phyloP scores from a whole-genome alignment of 1,140 invertebrate genomes.

The Ceratosolen solmsi region DNA sequence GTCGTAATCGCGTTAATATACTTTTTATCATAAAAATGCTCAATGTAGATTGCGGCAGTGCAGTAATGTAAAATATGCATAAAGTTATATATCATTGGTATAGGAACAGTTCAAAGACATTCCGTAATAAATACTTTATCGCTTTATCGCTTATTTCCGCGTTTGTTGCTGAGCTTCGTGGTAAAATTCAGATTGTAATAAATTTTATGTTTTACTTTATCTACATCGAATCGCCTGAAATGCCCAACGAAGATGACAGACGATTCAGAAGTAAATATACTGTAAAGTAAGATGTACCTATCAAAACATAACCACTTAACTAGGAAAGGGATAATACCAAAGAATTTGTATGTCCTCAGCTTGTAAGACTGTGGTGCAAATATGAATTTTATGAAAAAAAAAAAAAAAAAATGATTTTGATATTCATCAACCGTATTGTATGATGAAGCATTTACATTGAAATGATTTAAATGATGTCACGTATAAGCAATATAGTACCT shows the following conservation, averaged over 20 bases:
- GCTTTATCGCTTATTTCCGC: background rate
- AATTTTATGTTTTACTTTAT: background rate
- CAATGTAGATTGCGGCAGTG: background rate
- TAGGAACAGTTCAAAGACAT: background rate
- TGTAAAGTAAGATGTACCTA: background rate
- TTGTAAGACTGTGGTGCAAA: no score
- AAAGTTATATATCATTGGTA: background rate
- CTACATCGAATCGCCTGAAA: background rate
- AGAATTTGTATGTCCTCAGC: no score
- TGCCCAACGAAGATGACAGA: background rate
- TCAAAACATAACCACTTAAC: background rate
- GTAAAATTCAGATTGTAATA: conserved; percentile 2
- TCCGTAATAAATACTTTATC: background rate
- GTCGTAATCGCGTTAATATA: conserved; percentile 17
- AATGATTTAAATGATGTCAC: no score
- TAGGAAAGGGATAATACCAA: no score
- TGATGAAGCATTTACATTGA: no score
- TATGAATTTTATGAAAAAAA: no score
- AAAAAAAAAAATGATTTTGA: no score
- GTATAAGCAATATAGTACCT: no score
- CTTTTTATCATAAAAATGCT: background rate
- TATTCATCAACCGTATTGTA: no score
- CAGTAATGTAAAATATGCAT: background rate
- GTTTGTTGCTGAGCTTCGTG: background rate
- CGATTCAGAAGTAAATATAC: background rate